These are phyloP conservation scores for Amphipyra berbera DNA, from an alignment of 2,888 invertebrate species.

Conservation along the genomic window DNA sequence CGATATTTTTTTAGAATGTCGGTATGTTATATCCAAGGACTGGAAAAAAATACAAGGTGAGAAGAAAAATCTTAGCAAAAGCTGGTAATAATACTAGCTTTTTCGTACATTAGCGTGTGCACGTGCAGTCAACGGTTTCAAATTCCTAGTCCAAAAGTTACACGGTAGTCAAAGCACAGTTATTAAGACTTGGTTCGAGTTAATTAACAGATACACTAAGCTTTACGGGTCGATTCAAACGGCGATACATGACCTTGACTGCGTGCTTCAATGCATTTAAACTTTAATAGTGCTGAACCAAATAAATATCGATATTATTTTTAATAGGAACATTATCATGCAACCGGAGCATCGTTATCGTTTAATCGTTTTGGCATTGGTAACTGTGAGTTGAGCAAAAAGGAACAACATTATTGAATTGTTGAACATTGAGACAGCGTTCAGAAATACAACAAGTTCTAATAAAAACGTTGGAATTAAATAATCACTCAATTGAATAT, in stretches of 20 bases:
- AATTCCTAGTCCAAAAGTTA: slow-evolving; percentile 15
- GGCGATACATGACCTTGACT: slow-evolving; percentile 26
- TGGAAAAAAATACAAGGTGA: no score
- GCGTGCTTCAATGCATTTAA: slow-evolving; percentile 5
- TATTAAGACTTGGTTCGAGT: slow-evolving; percentile 26
- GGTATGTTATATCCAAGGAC: no score
- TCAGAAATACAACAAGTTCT: slow-evolving; percentile 4
- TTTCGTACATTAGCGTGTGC: neutral
- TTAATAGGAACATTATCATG: slow-evolving; percentile 19
- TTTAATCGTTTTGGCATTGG: slow-evolving; percentile 48
- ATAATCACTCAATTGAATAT: slow-evolving; percentile 10
- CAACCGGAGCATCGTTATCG: slow-evolving; percentile 47
- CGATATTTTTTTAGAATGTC: slow-evolving; percentile 3
- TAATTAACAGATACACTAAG: slow-evolving; percentile 19
- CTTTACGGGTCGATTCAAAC: slow-evolving; percentile 9
- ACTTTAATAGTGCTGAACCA: slow-evolving; percentile 35
- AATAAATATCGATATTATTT: slow-evolving; percentile 37
- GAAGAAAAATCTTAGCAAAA: no score
- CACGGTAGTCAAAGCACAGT: slow-evolving; percentile 22
- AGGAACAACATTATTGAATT: slow-evolving; percentile 31
- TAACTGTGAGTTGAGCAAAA: slow-evolving; percentile 36
- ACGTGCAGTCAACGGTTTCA: slow-evolving; percentile 11
- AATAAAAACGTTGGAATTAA: slow-evolving; percentile 6
- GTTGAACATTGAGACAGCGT: slow-evolving; percentile 34
- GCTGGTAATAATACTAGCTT: no score